Base-by-base conservation (phyloP, 2,888 invertebrate species). In the Acanthosepion lycidas region DNA sequence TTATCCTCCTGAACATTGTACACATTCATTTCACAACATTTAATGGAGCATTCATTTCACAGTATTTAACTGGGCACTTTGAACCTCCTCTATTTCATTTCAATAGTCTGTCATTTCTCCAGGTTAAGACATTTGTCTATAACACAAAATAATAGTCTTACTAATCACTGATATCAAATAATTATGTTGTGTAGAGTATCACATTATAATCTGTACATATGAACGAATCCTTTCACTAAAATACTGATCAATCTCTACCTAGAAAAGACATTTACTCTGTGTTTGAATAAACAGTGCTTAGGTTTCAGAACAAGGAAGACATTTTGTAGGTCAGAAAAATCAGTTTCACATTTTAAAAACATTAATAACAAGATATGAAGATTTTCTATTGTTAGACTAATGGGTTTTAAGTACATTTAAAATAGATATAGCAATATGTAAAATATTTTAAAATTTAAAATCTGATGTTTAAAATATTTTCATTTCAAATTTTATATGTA, bases 31-130 rank as follows among this genome's bases (percentile, higher is more conserved):
- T 78, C n/a, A n/a, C 8, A 78, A 15, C 15, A 78, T 78, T n/a
- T 33, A 78, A 78, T 78, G 78, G 78, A 78, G 78, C n/a, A 78
- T n/a, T 78, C 15, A 78, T 78, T 78, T 78, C n/a, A 78, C 18
- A 33, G n/a, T n/a, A 78, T 78, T 78, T 78, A 78, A 78, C 78
- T n/a, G 78, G 78, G 33, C 78, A n/a, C n/a, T 78, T 78, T 78
- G 78, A 78, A n/a, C 78, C 78, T 33, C n/a, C n/a, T 78, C n/a
- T n/a, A 78, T 78, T n/a, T 64, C 26, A 64, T 64, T 64, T 64
- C 64, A 23, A 64, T 78, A 78, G 78, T 78, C 78, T 33, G n/a
- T 78, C 78, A 33, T 78, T 78, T 78, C 78, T 78, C n/a, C 15
- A 15, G n/a, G 5, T 78, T 33, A n/a, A n/a, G 9, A n/a, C n/a